Base-by-base conservation (phyloP, 2,888 invertebrate species). In the Campoplex capitator region DNA sequence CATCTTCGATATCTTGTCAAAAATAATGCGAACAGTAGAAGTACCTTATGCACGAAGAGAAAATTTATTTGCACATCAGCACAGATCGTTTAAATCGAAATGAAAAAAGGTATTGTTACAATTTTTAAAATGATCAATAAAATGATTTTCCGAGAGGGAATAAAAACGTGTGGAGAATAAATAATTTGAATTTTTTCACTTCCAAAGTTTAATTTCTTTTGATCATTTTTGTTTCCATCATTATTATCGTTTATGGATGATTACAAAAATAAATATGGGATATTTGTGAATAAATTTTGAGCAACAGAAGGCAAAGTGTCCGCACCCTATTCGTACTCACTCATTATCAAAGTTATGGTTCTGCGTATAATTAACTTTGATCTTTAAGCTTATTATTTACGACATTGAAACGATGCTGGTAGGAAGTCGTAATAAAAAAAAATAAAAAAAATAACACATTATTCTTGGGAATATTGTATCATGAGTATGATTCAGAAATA, bases 401-500 rank as follows among this genome's bases (percentile, higher is more conserved):
- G 58, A 76, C 65, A 48, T 65, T 54, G n/a, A 67, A 81, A 42
- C 51, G 16, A 38, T 11, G 7, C 54, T 38, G 2, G 35, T 32
- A 32, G 42, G 74, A 48, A 75, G 42, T 32, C 13, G 45, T 32
- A 3, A 42, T 42, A 48, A 48, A n/a, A 80, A 58, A 51, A 62
- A 32, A 23, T 2, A 48, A 48, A n/a, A 80, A 58, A 51, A 62
- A 32, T 23, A 23, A 73, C 54, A 65, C 38, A 62, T 32, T 58
- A 75, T 76, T 35, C 62, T 32, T 38, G 71, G 42, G 32, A 82
- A 78, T 73, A 56, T 80, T 58, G 42, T 76, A 51, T 71, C 54
- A 68, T 45, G 18, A 28, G 68, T 65, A 42, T 54, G 51, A 74
- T 51, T 67, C 75, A 76, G 62, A 78, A 87, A 79, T 79, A 76